phyloP scores from a whole-genome alignment of 2,888 invertebrate species.

The Zaprionus lineosus region DNA sequence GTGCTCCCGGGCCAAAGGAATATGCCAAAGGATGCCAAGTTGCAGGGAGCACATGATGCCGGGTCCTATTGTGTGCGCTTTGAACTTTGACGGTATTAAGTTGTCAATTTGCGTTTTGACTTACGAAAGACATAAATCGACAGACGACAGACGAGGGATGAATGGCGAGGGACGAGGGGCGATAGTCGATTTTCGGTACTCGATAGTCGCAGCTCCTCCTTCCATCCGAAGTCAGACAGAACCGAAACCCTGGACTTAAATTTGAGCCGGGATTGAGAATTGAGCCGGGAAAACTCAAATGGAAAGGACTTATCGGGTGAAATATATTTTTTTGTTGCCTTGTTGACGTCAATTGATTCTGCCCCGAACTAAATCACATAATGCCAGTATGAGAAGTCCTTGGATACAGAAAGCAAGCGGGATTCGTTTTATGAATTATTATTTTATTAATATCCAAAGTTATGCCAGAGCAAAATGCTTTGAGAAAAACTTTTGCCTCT shows the following conservation, averaged over 20 bases:
- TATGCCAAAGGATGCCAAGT: slow-evolving; percentile 1
- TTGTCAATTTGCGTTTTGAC: slow-evolving; percentile 76
- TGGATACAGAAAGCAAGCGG: too few relatives aligned
- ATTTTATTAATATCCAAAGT: too few relatives aligned
- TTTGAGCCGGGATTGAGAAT: not conserved
- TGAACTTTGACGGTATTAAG: slow-evolving; percentile 78
- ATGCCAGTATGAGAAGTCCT: too few relatives aligned
- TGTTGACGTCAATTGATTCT: slow-evolving; percentile 25
- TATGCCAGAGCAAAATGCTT: too few relatives aligned
- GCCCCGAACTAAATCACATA: too few relatives aligned
- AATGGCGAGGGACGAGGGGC: too few relatives aligned
- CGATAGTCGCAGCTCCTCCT: not conserved
- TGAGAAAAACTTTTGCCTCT: slow-evolving; percentile 39
- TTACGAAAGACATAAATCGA: slow-evolving; percentile 48
- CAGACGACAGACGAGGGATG: slow-evolving; percentile 20
- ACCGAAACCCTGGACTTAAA: slow-evolving; percentile 4
- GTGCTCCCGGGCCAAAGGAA: too few relatives aligned
- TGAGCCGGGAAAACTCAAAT: slow-evolving; percentile 31
- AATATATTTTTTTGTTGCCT: slow-evolving; percentile 19
- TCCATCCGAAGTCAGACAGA: too few relatives aligned
- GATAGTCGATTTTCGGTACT: too few relatives aligned
- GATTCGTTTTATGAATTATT: too few relatives aligned
- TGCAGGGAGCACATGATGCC: slow-evolving; percentile 44
- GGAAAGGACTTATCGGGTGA: slow-evolving; percentile 47
- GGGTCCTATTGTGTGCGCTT: slow-evolving; percentile 57